These are phyloP conservation scores for Oncopodura yosiiana DNA, from an alignment of 1,140 invertebrate genomes.

Conservation along the genomic window DNA sequence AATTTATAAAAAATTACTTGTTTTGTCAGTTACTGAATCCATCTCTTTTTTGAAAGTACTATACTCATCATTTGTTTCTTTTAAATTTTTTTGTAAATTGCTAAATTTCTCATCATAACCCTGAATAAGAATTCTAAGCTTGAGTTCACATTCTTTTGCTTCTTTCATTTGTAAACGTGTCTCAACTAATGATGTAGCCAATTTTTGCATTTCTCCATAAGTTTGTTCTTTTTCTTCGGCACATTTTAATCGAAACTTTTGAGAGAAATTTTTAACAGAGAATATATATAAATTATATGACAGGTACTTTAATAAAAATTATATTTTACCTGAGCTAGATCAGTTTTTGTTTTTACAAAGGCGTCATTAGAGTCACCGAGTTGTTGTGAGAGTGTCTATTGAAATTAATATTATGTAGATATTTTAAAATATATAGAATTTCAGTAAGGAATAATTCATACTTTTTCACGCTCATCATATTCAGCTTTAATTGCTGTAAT, in stretches of 20 bases:
- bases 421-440: neutral
- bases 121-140: constrained; percentile 18
- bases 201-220: constrained; percentile 29
- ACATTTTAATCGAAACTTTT: constrained; percentile 23
- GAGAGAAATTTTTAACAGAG: too few relatives aligned
- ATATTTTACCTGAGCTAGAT: constrained; percentile 20
- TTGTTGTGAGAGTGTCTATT: constrained; percentile 1
- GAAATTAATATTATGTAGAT: neutral
- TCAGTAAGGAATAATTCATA: neutral
- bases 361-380: constrained; percentile 9
- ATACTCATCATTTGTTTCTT: constrained; percentile 27
- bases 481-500: constrained; percentile 19
- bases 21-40: constrained; percentile 21
- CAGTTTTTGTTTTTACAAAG: constrained; percentile 12
- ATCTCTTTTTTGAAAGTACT: constrained; percentile 28
- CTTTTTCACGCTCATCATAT: constrained; percentile 28
- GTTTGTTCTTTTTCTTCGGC: constrained; percentile 27
- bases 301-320: too few relatives aligned
- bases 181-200: constrained; percentile 24
- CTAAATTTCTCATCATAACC: constrained; percentile 33
- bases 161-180: constrained; percentile 28
- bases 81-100: constrained; percentile 21
- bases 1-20: neutral
- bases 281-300: too few relatives aligned
- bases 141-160: constrained; percentile 29